Percentiles rank a stretch among this genome's conserved stretches.
These are phyloP conservation scores for Neodiprion pinetum DNA, from an alignment of 1,140 invertebrate species.

Conservation along the genomic window DNA sequence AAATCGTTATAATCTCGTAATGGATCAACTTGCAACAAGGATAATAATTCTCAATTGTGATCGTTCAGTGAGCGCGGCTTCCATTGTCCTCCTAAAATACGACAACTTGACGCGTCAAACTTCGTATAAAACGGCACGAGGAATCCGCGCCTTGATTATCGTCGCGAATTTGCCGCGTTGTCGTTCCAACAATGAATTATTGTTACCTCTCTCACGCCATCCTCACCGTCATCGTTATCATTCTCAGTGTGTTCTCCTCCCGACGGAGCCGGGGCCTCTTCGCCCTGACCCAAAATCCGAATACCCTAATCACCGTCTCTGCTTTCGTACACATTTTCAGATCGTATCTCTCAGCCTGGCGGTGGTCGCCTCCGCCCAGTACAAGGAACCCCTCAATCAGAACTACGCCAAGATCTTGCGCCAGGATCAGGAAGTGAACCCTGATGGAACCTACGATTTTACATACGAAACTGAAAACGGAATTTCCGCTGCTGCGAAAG, in stretches of 20 bases:
- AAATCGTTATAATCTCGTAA: too few species aligned
- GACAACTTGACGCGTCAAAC: too few species aligned
- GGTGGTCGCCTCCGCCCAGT: slow-evolving; percentile 35
- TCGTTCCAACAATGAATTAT: slow-evolving; percentile 53
- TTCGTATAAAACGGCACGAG: too few species aligned
- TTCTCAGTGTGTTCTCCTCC: slow-evolving; percentile 20
- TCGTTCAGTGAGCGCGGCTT: too few species aligned
- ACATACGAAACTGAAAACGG: slow-evolving; percentile 71
- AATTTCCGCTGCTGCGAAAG: slow-evolving; percentile 65
- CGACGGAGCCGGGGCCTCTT: not conserved
- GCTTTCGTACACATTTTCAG: slow-evolving; percentile 33
- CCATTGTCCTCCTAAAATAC: too few species aligned
- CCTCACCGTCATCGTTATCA: slow-evolving; percentile 20
- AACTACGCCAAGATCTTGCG: slow-evolving; percentile 40
- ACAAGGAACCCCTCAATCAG: slow-evolving; percentile 19
- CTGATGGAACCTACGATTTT: slow-evolving; percentile 53
- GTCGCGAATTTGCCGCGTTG: not conserved
- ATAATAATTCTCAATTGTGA: too few species aligned
- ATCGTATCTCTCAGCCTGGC: slow-evolving; percentile 41
- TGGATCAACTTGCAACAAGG: too few species aligned
- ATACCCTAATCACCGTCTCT: not conserved
- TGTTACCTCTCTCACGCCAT: slow-evolving; percentile 47
- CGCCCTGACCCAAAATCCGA: not conserved
- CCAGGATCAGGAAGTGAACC: slow-evolving; percentile 47
- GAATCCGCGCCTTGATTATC: too few species aligned